Base-by-base conservation (phyloP, 2,888 invertebrate genomes). In the Chaetogeoica ovagalla region DNA sequence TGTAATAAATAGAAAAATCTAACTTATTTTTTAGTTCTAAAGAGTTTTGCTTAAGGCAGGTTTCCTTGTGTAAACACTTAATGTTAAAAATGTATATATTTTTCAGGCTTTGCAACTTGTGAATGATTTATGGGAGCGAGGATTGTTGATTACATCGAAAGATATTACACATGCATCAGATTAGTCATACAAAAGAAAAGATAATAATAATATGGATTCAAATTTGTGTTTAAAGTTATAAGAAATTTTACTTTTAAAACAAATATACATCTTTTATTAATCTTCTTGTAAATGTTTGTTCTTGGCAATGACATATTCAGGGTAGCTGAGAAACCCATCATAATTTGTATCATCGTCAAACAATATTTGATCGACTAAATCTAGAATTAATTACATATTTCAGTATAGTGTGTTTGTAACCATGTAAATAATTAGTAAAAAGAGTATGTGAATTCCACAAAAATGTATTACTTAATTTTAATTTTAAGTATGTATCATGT, bases 321-420 rank as follows among this genome's bases (percentile, higher is more conserved):
- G 89, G 85, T 96, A 97, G 82, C 92, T 94, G 57, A 97, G 87
- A 85, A 90, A 94, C 0, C 97, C 97, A 85, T 97, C 96, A 60
- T 91, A 90, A 85, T 97, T 92, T 0, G 90, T 87, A 86, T 97
- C 97, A 84, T 96, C 96, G 82, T 93, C 91, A 81, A 89, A 88
- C 59, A 97, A 87, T 15, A 96, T 94, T 83, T 91, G 91, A 86
- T 97, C 97, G 62, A 97, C 94, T 73, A 96, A 88, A 83, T 91
- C 96, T 96, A 87, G 48, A 48, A 59, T 11, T 48, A 48, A 59
- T 11, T 48, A 39, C n/a, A 48, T 15, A 21, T 23, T 9, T 48
- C 30, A 60, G 3, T 19, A 15, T 15, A 48, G 48, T 13, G 48
- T 48, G 48, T 48, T 48, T 13, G 30, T 30, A 30, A 30, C 30